Evolutionary conservation across 2,888 invertebrate genomes (phyloP).

Genomic region (Petrophora chlorosata): DNA sequence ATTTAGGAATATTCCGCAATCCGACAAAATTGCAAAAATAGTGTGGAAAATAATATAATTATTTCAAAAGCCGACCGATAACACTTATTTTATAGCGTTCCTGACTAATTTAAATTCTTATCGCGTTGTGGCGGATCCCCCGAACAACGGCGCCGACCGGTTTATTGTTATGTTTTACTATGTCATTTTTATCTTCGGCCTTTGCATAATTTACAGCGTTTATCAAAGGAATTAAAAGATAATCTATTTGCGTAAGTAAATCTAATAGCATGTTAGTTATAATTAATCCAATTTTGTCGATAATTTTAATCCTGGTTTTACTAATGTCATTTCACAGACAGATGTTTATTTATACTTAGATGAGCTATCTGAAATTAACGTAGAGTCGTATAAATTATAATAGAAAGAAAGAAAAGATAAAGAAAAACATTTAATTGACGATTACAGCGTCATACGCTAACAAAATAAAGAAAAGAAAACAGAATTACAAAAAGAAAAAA

Average conservation of each 20-base stretch:
- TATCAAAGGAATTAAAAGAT: constrained; percentile 27
- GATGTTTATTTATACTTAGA: no score
- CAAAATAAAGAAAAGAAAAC: no score
- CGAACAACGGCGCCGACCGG: constrained; percentile 7
- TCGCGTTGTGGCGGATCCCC: constrained; percentile 1
- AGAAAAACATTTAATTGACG: no score
- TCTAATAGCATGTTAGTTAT: constrained; percentile 9
- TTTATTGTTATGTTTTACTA: constrained; percentile 26
- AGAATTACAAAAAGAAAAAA: no score
- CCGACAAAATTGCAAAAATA: no score
- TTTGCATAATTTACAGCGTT: constrained; percentile 23
- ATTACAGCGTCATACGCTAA: no score
- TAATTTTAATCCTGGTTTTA: constrained; percentile 1
- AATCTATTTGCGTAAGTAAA: constrained; percentile 14
- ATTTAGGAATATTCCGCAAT: no score
- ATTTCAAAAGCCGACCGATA: not conserved
- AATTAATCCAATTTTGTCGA: constrained; percentile 12
- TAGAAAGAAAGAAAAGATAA: no score
- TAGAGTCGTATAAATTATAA: no score
- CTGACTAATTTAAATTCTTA: constrained; percentile 1
- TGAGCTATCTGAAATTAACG: no score
- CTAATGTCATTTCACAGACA: no score
- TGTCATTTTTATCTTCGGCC: constrained; percentile 19
- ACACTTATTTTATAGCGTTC: not conserved
- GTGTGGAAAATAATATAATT: no score